These are phyloP conservation scores for Drosophila macrothrix DNA, from an alignment of 2,888 invertebrate species.

Conservation along the genomic window DNA sequence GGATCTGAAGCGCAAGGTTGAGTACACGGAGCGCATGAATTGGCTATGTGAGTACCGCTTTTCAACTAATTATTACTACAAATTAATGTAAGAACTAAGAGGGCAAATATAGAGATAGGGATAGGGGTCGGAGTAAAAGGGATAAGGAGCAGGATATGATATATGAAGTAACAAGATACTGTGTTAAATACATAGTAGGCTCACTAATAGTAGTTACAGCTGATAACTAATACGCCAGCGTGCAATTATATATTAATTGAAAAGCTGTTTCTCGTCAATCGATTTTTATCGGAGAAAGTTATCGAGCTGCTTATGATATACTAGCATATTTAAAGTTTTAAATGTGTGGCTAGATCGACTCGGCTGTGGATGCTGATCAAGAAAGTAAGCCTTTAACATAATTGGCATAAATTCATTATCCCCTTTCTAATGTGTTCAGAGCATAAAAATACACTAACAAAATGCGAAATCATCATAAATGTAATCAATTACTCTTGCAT, in stretches of 20 bases:
- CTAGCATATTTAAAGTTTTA: neutral
- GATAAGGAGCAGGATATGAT: neutral
- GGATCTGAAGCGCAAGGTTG: slow-evolving; percentile 85
- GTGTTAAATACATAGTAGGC: neutral
- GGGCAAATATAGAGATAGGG: neutral
- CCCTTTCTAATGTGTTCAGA: neutral
- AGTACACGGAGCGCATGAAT: slow-evolving; percentile 85
- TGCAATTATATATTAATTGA: too few relatives aligned
- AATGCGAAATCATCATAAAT: neutral
- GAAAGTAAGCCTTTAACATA: neutral
- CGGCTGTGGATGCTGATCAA: neutral
- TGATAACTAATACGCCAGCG: neutral
- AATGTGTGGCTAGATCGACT: neutral
- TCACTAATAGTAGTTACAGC: neutral
- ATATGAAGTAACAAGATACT: neutral
- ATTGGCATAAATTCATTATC: neutral
- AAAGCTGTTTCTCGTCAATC: neutral
- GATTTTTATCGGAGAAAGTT: neutral
- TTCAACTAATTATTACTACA: neutral
- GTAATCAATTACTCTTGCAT: neutral
- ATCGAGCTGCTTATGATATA: neutral
- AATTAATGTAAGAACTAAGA: neutral
- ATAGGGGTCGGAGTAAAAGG: neutral
- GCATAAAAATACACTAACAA: neutral
- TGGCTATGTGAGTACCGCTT: slow-evolving; percentile 84